These are phyloP conservation scores for Micropoecilia bifurca DNA, from an alignment of 2,797 vertebrate species.

Conservation along the genomic window DNA sequence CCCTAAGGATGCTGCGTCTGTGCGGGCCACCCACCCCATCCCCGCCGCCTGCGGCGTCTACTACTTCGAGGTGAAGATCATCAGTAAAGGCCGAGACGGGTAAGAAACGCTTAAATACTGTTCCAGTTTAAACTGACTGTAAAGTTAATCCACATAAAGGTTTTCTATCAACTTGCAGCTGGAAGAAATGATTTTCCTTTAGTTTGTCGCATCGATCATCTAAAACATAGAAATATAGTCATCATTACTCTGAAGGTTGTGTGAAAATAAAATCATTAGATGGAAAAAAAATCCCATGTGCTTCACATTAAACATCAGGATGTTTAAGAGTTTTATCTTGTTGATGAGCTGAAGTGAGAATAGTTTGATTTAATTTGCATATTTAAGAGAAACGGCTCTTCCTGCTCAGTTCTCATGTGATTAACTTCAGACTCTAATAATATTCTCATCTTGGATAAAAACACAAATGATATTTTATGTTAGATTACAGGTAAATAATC, in stretches of 20 bases:
- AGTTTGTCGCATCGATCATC: background rate
- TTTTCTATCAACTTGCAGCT: background rate
- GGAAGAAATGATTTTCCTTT: background rate
- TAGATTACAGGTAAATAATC: background rate
- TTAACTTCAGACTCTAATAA: background rate
- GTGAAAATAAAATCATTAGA: background rate
- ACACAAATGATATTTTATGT: background rate
- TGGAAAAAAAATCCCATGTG: background rate
- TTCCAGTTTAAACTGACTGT: background rate
- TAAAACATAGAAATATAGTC: background rate
- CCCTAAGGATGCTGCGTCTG: constrained; percentile 97
- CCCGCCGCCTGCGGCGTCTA: constrained; percentile 98
- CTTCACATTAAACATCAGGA: background rate
- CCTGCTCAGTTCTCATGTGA: background rate
- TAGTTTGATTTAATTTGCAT: background rate
- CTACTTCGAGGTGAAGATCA: constrained; percentile 99
- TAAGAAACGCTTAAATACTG: constrained; percentile 67
- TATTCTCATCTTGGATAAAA: background rate
- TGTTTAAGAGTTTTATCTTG: background rate
- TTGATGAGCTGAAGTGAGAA: background rate
- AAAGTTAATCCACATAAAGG: background rate
- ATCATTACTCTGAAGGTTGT: background rate
- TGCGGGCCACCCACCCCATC: constrained; percentile 97
- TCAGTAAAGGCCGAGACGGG: constrained; percentile 99
- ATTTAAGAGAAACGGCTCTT: background rate